Conservation (phyloP, 2,113 vertebrate genomes). For the Vulpes vulpes region DNA sequence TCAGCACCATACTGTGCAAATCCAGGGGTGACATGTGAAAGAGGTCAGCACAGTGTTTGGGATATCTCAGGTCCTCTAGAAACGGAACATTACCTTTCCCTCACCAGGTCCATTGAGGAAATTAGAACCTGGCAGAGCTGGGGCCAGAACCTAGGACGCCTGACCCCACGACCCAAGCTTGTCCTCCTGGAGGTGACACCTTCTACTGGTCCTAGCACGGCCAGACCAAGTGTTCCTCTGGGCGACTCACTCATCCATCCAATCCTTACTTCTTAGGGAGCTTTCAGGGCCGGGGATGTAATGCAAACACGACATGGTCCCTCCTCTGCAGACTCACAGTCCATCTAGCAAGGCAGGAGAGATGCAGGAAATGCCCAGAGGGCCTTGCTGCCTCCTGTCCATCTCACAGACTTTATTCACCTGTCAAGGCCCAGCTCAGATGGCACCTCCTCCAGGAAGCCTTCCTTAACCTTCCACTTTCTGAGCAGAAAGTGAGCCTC, state of each 20-base stretch:
- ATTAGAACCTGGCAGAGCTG: background rate
- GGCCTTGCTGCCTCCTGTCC: background rate
- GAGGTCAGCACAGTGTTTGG: background rate
- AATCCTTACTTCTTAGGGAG: too few relatives aligned
- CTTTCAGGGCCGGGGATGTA: background rate
- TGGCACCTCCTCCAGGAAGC: background rate
- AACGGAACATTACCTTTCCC: background rate
- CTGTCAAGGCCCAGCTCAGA: background rate
- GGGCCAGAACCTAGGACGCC: background rate
- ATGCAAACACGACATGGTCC: background rate
- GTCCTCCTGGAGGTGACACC: background rate
- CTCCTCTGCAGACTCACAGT: background rate
- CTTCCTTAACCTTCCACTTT: background rate
- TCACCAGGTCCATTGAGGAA: background rate
- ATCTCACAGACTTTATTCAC: background rate
- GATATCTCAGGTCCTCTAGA: background rate
- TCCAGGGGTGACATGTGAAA: fast-evolving
- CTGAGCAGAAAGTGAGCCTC: background rate
- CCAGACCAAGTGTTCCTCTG: background rate
- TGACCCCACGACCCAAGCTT: background rate
- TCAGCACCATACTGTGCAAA: background rate
- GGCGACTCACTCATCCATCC: background rate
- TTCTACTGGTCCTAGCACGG: background rate
- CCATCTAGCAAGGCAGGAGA: background rate
- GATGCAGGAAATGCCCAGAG: background rate